Conservation (phyloP, 2,888 invertebrate genomes). For the Nephrotoma guestfalica region DNA sequence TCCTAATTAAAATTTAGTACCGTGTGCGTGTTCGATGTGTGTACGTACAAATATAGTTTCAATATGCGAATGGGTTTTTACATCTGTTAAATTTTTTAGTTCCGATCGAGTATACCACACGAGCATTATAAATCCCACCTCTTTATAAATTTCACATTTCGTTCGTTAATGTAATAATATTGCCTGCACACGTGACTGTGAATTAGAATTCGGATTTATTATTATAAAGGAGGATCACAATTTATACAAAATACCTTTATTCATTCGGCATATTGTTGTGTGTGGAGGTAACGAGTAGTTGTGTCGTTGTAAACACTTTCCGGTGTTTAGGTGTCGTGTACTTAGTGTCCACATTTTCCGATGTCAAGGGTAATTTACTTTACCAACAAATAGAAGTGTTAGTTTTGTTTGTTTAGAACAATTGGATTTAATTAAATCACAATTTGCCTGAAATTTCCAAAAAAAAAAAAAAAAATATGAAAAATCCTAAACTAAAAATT, state of each 20-base stretch:
- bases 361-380: neutral
- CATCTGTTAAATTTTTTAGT: neutral
- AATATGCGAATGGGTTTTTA: neutral
- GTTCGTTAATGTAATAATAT: neutral
- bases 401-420: neutral
- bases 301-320: neutral
- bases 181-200: neutral
- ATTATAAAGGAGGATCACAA: neutral
- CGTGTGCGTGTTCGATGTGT: neutral
- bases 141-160: neutral
- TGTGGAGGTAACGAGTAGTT: neutral
- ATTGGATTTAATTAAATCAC: neutral
- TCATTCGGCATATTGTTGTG: neutral
- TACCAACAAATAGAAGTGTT: neutral
- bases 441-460: neutral
- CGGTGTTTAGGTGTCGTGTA: neutral
- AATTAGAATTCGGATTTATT: neutral
- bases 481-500: neutral
- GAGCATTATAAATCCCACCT: neutral
- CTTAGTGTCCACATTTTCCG: neutral
- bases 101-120: neutral
- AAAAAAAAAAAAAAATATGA: neutral
- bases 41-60: neutral
- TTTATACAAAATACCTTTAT: neutral
- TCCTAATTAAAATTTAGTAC: neutral